Conservation (phyloP, 1,140 invertebrate species). For the Bombus consobrinus region DNA sequence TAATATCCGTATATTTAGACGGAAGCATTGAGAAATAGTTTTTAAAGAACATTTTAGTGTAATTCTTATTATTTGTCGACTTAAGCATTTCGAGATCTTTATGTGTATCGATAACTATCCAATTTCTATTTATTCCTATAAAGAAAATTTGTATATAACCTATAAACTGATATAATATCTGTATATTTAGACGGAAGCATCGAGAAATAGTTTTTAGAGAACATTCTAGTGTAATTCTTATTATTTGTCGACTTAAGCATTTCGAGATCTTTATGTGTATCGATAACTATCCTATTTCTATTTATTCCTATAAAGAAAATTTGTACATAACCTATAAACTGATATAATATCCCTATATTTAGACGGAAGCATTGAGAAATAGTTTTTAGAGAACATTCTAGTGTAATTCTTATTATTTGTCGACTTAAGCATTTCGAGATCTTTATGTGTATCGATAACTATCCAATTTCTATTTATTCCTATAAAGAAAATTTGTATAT, state of each 20-base stretch:
- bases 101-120: neutral
- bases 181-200: neutral
- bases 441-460: neutral
- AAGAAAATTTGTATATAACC: neutral
- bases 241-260: neutral
- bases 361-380: no score
- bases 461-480: no score
- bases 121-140: no score
- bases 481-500: neutral
- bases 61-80: neutral
- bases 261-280: neutral
- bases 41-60: neutral
- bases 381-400: neutral
- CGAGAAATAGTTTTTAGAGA: neutral
- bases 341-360: neutral
- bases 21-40: neutral
- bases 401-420: neutral
- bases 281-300: neutral
- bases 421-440: neutral
- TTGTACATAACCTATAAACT: neutral
- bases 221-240: neutral
- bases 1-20: neutral
- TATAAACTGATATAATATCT: neutral
- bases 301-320: no score
- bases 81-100: neutral